Base-by-base conservation (phyloP, 1,140 invertebrate species). In the Drosophila tristis region DNA sequence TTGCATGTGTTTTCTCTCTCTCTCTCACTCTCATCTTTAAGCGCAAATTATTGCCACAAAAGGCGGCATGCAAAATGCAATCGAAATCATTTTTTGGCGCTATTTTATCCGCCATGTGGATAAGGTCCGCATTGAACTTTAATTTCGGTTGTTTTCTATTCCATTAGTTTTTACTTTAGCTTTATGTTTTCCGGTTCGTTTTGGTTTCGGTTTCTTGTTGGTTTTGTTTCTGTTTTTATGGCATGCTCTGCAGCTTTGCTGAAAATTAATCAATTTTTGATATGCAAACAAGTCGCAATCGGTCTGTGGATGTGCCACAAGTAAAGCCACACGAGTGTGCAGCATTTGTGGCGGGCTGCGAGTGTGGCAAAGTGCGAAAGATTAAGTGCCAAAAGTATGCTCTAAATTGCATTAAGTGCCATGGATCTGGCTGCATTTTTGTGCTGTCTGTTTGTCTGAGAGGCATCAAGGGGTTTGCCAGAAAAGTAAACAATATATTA, bases 81-180 rank as follows among this genome's bases (percentile, higher is more conserved):
- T 42, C 31, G 6, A 59, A 73, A 66, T 58, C 51, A 61, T 50
- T 74, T 57, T 20, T 20, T 20, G 4, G 4, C 23, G 23, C 23
- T 25, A 4, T 25, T 25, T 39, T 47, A 60, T 47, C 20, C 39
- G 31, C 15, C 50, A 0, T 9, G 20, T n/a, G 44, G 23, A 39
- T 39, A 20, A 20, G 2, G 20, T 51, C 5, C 4, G 23, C 23
- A 25, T 25, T 3, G 3, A 4, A 4, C 23, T 25, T 25, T 25
- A 3, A 25, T 25, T 25, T 25, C 0, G 3, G 23, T 25, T 25
- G 2, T 25, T 25, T 25, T 25, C 15, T 29, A 31, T 45, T 29
- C 25, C 26, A 39, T 43, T 25, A 7, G 25, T 47, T 51, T 57
- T 25, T 4, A 4, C 23, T 25, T 25, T 4, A 2, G 23, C 2